Conservation (phyloP, 2,113 vertebrate species). For the Pica pica region DNA sequence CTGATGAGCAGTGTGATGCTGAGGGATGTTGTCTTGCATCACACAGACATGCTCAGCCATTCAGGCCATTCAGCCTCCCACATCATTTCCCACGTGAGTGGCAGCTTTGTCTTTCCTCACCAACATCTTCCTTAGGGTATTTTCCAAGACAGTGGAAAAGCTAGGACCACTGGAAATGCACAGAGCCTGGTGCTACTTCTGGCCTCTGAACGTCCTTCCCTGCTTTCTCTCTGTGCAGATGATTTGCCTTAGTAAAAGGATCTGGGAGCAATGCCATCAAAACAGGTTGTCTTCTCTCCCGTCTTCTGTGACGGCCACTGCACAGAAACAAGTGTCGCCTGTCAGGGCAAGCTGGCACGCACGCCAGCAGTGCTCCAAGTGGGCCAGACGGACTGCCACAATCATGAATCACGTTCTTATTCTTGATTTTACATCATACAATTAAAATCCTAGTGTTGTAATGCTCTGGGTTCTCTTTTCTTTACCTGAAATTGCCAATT, state of each 20-base stretch:
- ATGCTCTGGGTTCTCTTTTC: not conserved
- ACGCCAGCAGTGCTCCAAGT: not conserved
- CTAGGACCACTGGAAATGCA: not conserved
- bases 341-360: not conserved
- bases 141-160: not conserved
- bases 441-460: not conserved
- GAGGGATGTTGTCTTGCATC: not conserved
- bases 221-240: not conserved
- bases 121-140: not conserved
- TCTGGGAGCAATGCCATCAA: not conserved
- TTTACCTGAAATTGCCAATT: not conserved
- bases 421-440: not conserved
- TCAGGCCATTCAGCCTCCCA: not conserved
- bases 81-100: not conserved
- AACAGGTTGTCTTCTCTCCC: not conserved
- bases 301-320: not conserved
- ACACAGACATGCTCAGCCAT: not conserved
- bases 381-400: accelerated
- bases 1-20: not conserved
- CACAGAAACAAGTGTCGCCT: not conserved
- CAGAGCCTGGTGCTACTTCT: not conserved
- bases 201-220: not conserved
- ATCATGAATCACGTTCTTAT: accelerated
- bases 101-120: not conserved
- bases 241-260: not conserved